phyloP scores from a whole-genome alignment of 2,888 invertebrate genomes.

The Drosophila sordidula region DNA sequence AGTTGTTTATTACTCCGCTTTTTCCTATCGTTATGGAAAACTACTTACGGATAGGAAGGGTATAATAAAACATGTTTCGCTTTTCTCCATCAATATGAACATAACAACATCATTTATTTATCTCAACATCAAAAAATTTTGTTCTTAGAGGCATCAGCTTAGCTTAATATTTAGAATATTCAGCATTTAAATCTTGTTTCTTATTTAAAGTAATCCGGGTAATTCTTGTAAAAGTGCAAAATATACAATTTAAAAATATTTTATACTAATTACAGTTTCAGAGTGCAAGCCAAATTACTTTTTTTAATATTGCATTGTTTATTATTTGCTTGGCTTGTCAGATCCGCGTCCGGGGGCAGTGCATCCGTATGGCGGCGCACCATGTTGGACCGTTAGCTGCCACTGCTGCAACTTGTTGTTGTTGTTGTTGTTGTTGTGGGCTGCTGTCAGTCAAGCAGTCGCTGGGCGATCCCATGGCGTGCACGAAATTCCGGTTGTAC shows the following conservation, averaged over 20 bases:
- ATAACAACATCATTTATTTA: too few species aligned
- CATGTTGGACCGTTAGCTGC: constrained; percentile 7
- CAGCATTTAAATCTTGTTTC: too few species aligned
- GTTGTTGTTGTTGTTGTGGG: constrained; percentile 10
- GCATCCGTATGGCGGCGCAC: constrained; percentile 14
- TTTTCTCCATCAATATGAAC: too few species aligned
- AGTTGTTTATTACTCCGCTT: too few species aligned
- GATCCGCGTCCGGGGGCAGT: constrained; percentile 12
- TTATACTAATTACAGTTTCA: background rate
- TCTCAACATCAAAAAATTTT: too few species aligned
- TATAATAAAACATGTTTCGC: too few species aligned
- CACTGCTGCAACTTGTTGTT: constrained; percentile 9
- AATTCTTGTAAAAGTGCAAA: background rate
- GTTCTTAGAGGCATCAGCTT: too few species aligned
- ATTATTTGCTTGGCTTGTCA: constrained; percentile 5
- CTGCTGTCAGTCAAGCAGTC: constrained; percentile 52
- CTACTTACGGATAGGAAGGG: too few species aligned
- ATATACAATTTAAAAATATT: background rate
- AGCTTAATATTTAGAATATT: too few species aligned
- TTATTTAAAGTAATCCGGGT: too few species aligned
- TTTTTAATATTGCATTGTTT: background rate
- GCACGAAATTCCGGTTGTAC: constrained; percentile 71
- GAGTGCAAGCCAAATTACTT: background rate
- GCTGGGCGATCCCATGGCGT: constrained; percentile 30
- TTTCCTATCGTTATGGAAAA: too few species aligned